Evolutionary conservation across 2,797 vertebrate genomes (phyloP).

Genomic region (Cirrhinus molitorella): DNA sequence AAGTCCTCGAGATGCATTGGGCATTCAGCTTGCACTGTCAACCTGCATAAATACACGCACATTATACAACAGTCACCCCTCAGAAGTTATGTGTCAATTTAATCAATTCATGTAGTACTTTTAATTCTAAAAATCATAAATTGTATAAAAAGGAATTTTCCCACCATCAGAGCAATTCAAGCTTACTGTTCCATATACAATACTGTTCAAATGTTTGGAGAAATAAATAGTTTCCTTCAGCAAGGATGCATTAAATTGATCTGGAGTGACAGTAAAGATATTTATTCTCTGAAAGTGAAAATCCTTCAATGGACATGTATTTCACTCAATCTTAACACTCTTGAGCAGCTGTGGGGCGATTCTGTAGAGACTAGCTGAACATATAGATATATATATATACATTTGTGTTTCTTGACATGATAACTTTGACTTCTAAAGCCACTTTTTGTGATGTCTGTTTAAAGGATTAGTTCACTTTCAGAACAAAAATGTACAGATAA

Average conservation of each 20-base stretch:
- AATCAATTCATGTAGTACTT: background rate
- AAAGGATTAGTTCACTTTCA: too few species aligned
- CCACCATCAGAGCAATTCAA: background rate
- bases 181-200: background rate
- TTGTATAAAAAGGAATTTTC: background rate
- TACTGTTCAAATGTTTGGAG: background rate
- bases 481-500: too few species aligned
- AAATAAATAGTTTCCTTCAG: background rate
- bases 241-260: background rate
- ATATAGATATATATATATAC: too few species aligned
- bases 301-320: too few species aligned
- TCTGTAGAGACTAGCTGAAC: too few species aligned
- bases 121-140: background rate
- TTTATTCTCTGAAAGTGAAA: too few species aligned
- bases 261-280: background rate
- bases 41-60: conserved; percentile 70
- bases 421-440: background rate
- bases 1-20: conserved; percentile 97
- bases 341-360: too few species aligned
- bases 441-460: background rate
- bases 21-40: conserved; percentile 94
- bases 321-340: too few species aligned
- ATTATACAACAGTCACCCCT: background rate
- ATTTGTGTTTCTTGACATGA: too few species aligned
- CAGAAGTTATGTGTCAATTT: background rate